A percentile compares a stretch with the other conserved stretches of the same genome.
Conservation (phyloP, 2,888 invertebrate genomes). For the Macrosiphum euphorbiae region DNA sequence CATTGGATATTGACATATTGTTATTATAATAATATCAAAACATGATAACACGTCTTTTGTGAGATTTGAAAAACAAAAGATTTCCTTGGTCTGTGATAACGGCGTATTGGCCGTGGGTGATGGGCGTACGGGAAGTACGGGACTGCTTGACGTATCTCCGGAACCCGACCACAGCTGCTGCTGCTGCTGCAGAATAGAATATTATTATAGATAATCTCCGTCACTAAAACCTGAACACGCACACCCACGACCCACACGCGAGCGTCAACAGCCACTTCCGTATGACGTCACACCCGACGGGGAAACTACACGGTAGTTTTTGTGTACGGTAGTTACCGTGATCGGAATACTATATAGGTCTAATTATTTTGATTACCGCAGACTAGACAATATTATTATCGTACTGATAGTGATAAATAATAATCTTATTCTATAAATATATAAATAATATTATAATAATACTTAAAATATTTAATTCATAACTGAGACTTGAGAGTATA, state of each 20-base stretch:
- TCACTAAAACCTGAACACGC: neutral
- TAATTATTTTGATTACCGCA: constrained; percentile 39
- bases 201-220: neutral
- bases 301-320: neutral
- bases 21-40: constrained; percentile 29
- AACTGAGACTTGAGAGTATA: neutral
- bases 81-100: constrained; percentile 43
- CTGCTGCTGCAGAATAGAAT: no score
- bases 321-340: constrained; percentile 47
- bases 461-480: neutral
- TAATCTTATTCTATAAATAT: no score
- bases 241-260: neutral
- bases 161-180: neutral
- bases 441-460: neutral
- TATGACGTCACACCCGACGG: constrained; percentile 48
- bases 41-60: constrained; percentile 54
- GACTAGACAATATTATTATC: neutral
- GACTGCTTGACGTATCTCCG: neutral
- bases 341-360: neutral
- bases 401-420: neutral
- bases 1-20: neutral
- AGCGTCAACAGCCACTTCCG: constrained; percentile 42
- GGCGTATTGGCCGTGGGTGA: neutral
- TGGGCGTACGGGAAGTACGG: constrained; percentile 6
- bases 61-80: constrained; percentile 57